phyloP scores from a whole-genome alignment of 2,113 vertebrate genomes.

The Notarius lentiginosus region DNA sequence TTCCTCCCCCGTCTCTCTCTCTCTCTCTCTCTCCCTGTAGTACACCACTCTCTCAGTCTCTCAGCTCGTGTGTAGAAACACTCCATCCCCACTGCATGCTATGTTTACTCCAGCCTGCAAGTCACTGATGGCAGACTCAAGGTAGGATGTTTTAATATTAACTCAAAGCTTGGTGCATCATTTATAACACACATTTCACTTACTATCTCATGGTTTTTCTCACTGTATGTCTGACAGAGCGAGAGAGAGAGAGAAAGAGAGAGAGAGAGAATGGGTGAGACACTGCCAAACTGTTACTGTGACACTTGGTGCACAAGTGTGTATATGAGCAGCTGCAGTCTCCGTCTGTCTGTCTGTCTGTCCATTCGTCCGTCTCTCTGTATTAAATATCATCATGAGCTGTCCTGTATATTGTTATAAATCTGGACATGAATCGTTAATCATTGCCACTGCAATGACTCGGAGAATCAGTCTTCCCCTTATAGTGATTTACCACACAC shows the following conservation, averaged over 20 bases:
- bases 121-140: conserved; percentile 55
- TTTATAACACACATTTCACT: neutral
- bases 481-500: neutral
- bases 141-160: conserved; percentile 46
- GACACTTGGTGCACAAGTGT: conserved; percentile 20
- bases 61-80: conserved; percentile 45
- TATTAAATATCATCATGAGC: conserved; percentile 10
- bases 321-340: conserved; percentile 15
- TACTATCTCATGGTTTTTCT: neutral
- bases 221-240: neutral
- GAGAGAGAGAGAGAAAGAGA: neutral
- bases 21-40: conserved; percentile 8
- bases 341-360: neutral
- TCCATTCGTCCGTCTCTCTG: neutral
- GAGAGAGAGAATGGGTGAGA: conserved; percentile 19
- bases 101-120: conserved; percentile 55
- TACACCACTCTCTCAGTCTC: conserved; percentile 2
- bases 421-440: neutral
- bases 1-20: conserved; percentile 23
- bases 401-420: neutral
- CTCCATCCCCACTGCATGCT: conserved; percentile 43
- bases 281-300: conserved; percentile 45
- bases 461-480: no score
- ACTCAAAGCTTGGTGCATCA: conserved; percentile 5
- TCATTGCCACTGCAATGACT: neutral